phyloP scores from a whole-genome alignment of 2,888 invertebrate genomes.

The Coelopa pilipes region DNA sequence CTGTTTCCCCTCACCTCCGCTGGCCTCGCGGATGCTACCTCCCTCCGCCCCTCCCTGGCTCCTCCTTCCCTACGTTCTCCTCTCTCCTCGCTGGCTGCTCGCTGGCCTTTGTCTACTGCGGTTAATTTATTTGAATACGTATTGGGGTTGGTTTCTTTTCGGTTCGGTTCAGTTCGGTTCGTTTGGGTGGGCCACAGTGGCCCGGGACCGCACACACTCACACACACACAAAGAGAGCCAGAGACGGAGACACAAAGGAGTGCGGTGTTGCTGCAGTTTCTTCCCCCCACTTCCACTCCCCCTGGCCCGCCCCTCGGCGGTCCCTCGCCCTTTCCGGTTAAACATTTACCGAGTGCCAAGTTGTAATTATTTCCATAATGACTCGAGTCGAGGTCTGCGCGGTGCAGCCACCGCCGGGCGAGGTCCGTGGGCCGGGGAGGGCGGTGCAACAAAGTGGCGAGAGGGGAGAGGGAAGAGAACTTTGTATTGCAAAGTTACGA shows the following conservation, averaged over 20 bases:
- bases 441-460: background rate
- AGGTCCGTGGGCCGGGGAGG: too few species aligned
- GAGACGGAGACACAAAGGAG: background rate
- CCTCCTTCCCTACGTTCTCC: too few species aligned
- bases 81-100: too few species aligned
- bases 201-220: background rate
- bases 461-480: background rate
- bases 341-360: constrained; percentile 14
- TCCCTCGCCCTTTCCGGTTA: background rate
- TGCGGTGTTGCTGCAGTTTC: background rate
- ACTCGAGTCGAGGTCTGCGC: background rate
- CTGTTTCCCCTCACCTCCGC: constrained; percentile 6
- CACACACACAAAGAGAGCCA: constrained; percentile 11
- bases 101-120: too few species aligned
- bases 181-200: background rate
- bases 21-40: background rate
- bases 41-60: too few species aligned
- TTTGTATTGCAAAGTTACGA: constrained; percentile 5
- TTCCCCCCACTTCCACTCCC: background rate
- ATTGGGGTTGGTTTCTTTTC: constrained; percentile 29
- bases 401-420: too few species aligned
- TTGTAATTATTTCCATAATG: constrained; percentile 30
- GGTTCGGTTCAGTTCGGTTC: background rate
- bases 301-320: background rate
- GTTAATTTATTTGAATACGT: constrained; percentile 30